Evolutionary conservation across 2,113 vertebrate genomes (phyloP).

Genomic region (Acinonyx jubatus): DNA sequence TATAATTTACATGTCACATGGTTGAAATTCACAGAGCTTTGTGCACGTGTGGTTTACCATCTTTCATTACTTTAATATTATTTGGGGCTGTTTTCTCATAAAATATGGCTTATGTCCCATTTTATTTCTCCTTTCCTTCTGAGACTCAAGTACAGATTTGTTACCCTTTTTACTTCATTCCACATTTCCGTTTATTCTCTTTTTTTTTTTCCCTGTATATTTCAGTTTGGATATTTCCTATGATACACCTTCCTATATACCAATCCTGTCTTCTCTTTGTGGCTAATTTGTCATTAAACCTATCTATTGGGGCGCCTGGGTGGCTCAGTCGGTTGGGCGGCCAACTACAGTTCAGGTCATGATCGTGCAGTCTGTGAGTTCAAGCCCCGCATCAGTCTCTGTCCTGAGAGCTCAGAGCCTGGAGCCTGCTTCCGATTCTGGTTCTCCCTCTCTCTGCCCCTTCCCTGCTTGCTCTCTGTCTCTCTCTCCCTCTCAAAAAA

Average conservation of each 20-base stretch:
- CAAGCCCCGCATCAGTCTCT: no score
- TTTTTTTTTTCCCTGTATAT: neutral
- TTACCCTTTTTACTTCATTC: neutral
- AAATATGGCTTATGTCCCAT: neutral
- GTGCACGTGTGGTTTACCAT: neutral
- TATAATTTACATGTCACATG: neutral
- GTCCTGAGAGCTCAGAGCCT: no score
- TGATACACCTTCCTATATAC: neutral
- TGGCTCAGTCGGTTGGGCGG: no score
- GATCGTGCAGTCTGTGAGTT: no score
- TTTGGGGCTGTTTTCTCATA: neutral
- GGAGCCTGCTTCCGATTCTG: no score
- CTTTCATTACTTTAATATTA: neutral
- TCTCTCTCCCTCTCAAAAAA: no score
- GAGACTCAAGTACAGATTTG: neutral
- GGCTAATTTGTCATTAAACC: neutral
- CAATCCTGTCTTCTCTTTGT: neutral
- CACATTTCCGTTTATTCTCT: neutral
- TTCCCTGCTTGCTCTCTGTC: no score
- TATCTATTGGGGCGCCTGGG: neutral
- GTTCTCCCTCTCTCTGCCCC: no score
- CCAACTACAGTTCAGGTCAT: no score
- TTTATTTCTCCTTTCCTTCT: neutral
- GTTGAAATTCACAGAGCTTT: neutral
- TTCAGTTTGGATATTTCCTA: neutral